phyloP scores from a whole-genome alignment of 2,797 vertebrate species.

The Dipus sagitta region DNA sequence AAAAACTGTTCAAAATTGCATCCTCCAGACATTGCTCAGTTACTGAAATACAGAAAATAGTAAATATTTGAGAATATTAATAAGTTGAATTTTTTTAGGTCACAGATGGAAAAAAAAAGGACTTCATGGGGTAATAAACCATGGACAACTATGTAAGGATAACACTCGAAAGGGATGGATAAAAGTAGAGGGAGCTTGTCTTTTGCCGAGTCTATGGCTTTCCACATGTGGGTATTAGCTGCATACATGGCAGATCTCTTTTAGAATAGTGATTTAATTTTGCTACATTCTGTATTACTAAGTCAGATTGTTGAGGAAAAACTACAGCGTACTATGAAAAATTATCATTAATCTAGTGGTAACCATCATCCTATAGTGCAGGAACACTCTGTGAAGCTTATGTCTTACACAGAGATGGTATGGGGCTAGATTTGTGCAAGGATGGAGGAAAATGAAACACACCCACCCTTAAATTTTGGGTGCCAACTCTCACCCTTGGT shows the following conservation, averaged over 20 bases:
- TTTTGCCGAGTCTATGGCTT: not conserved
- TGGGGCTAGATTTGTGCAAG: not conserved
- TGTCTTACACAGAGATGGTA: not conserved
- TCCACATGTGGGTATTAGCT: not conserved
- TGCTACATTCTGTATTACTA: not conserved
- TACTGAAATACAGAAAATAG: not conserved
- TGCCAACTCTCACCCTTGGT: not conserved
- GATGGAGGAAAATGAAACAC: conserved; percentile 34
- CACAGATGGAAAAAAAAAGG: not conserved
- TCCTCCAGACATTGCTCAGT: not conserved
- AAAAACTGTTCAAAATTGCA: not conserved
- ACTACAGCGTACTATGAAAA: not conserved
- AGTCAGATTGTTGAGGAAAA: not conserved
- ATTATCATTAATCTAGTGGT: not conserved
- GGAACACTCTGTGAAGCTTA: not conserved
- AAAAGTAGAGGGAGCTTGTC: not conserved
- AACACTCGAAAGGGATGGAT: not conserved
- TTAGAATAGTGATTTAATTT: not conserved
- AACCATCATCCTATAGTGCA: not conserved
- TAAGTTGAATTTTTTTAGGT: not conserved
- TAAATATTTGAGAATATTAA: conserved; percentile 2
- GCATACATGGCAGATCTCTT: not conserved
- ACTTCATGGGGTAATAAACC: not conserved
- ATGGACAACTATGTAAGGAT: not conserved
- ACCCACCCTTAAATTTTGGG: not conserved